Base-by-base conservation (phyloP, 2,888 invertebrate species). In the Pseudococcus longispinus region DNA sequence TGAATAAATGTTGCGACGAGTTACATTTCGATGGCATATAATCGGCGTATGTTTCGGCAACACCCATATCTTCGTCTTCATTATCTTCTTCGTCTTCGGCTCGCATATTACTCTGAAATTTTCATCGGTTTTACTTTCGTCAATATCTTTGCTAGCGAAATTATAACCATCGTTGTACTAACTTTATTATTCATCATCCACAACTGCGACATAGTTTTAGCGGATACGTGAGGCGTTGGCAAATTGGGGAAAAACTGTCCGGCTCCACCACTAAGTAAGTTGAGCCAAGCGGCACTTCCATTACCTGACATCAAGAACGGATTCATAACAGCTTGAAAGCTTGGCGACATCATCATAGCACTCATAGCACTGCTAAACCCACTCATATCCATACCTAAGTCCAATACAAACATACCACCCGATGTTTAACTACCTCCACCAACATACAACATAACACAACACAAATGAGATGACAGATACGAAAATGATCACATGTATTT, bases 21-120 rank as follows among this genome's bases (percentile, higher is more conserved):
- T 92, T 92, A 96, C 96, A 92, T 93, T 99, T 99, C 0, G 96
- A 93, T 0, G 99, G 99, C 96, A 97, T 97, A 90, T 99, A 99
- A 90, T 99, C 98, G 8, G 98, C 96, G 90, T 99, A 99, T 0
- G 99, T 99, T 91, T 99, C 99, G 0, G 98, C 98, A 23, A 98
- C 97, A 18, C 98, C 98, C 93, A 99, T 95, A 90, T 98, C 98
- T 88, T 89, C 89, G 88, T 89, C 89, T 85, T 89, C 89, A 88
- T 89, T 89, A 84, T 89, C 89, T 87, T 89, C 89, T 87, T 89
- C 89, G 87, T 89, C 89, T 87, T 88, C 88, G 11, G 88, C 86
- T 51, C 86, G 23, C 77, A 55, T 29, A 55, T 77, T 86, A n/a
- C 18, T 23, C 80, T 86, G 46, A 46, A 84, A 84, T 55, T 60